Conservation (phyloP, 2,797 vertebrate genomes). For the Phalloptychus januarius region DNA sequence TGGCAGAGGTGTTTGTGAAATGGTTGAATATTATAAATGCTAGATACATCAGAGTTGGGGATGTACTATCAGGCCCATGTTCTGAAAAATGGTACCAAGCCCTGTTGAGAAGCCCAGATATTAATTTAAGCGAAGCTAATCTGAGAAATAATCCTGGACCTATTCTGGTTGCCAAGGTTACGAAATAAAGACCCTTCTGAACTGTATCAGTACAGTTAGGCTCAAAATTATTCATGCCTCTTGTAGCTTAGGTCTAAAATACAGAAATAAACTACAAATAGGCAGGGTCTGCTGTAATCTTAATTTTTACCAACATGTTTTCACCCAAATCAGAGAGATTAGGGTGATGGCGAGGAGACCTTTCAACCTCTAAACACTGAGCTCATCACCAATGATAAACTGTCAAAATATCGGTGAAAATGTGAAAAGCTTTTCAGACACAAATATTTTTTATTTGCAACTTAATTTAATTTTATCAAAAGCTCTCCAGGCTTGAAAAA, state of each 20-base stretch:
- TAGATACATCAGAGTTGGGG: neutral
- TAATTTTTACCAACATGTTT: neutral
- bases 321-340: too few relatives aligned
- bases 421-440: neutral
- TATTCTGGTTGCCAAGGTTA: neutral
- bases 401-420: neutral
- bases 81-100: neutral
- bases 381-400: neutral
- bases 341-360: too few relatives aligned
- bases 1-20: neutral
- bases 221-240: neutral
- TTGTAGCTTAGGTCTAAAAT: neutral
- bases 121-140: neutral
- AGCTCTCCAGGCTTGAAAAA: neutral
- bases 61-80: neutral
- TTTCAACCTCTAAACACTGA: neutral
- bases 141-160: neutral
- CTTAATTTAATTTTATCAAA: neutral
- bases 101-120: neutral
- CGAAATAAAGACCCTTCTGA: neutral
- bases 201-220: neutral
- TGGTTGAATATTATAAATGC: neutral
- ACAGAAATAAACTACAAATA: neutral
- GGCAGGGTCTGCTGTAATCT: neutral
- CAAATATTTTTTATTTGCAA: too few relatives aligned